Evolutionary conservation across 2,113 vertebrate genomes (phyloP).

Genomic region (Herpailurus yagouaroundi): DNA sequence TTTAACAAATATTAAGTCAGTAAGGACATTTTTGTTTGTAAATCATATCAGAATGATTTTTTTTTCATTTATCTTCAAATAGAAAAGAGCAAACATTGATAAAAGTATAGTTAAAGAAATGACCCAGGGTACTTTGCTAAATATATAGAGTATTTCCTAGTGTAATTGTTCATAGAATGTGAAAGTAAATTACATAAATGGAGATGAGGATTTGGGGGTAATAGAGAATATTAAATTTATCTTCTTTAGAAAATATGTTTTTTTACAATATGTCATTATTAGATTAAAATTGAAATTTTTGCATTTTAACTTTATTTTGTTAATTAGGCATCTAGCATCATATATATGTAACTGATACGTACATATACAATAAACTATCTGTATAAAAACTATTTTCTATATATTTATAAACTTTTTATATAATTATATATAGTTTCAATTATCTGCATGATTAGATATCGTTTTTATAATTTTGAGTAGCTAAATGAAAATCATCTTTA

Average conservation of each 20-base stretch:
- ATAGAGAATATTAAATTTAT: background rate
- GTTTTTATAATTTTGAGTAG: background rate
- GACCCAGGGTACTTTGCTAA: background rate
- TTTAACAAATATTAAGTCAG: background rate
- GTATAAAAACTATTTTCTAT: background rate
- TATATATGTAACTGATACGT: background rate
- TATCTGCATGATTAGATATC: background rate
- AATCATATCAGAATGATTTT: background rate
- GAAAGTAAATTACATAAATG: background rate
- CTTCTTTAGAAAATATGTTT: background rate
- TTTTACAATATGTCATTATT: background rate
- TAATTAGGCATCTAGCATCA: background rate
- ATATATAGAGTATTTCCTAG: background rate
- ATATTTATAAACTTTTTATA: background rate
- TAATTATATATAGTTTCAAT: background rate
- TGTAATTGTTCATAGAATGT: background rate
- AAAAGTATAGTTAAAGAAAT: background rate
- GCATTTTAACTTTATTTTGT: background rate
- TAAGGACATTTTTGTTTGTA: background rate
- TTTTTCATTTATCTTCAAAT: background rate
- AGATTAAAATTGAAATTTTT: background rate
- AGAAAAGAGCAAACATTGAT: background rate
- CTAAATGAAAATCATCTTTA: background rate
- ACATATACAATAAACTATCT: background rate
- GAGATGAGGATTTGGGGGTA: background rate